A percentile compares a stretch with the other conserved stretches of the same genome.
phyloP scores from a whole-genome alignment of 2,888 invertebrate species.

The Drosophila helvetica region DNA sequence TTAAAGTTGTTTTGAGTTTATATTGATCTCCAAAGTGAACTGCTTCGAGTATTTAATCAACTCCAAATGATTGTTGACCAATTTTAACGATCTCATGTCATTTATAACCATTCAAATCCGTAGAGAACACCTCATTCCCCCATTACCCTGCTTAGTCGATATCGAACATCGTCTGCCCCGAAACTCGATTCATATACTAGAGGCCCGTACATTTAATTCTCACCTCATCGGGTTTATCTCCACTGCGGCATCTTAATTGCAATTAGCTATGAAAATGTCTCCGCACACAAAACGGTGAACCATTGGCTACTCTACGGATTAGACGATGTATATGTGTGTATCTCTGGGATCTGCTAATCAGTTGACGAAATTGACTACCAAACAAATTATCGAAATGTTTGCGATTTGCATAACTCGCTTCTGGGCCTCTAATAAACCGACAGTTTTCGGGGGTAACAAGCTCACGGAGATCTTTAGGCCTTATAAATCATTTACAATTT shows the following conservation, averaged over 20 bases:
- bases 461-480: constrained; percentile 33
- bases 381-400: constrained; percentile 47
- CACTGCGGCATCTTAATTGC: constrained; percentile 68
- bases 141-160: not conserved
- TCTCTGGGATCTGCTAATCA: constrained; percentile 50
- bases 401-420: constrained; percentile 64
- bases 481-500: constrained; percentile 68
- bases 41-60: not conserved
- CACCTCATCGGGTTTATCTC: constrained; percentile 60
- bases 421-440: constrained; percentile 58
- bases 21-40: too few relatives aligned
- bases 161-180: not conserved
- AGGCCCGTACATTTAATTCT: constrained; percentile 50
- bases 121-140: not conserved
- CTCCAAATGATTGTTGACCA: not conserved
- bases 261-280: constrained; percentile 71
- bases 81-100: not conserved
- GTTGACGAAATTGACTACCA: constrained; percentile 41
- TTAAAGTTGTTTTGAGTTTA: too few relatives aligned
- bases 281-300: constrained; percentile 23
- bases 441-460: constrained; percentile 59
- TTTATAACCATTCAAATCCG: not conserved
- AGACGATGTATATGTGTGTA: not conserved
- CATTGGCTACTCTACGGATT: not conserved
- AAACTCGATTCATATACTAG: constrained; percentile 27